Conservation (phyloP, 2,888 invertebrate genomes). For the Tortrix viridana region DNA sequence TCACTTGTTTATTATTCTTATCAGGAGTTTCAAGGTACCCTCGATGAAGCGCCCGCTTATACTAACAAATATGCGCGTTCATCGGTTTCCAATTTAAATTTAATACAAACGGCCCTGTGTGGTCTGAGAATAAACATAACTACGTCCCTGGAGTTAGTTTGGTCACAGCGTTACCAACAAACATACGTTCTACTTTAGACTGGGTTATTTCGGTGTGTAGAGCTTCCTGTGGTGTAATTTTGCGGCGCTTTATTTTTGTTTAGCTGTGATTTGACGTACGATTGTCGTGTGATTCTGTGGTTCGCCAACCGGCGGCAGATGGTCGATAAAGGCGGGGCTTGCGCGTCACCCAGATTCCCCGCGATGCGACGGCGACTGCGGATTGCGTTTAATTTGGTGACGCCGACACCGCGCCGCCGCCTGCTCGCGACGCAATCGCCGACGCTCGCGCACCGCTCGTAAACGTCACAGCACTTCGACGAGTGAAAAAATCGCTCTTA, state of each 20-base stretch:
- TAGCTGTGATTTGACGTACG: conserved; percentile 56
- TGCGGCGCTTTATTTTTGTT: conserved; percentile 57
- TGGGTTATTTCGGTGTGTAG: conserved; percentile 26
- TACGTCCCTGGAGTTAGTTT: background rate
- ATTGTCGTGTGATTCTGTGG: conserved; percentile 56
- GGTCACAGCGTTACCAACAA: background rate
- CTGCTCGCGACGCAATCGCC: conserved; percentile 54
- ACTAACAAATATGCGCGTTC: background rate
- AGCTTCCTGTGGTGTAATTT: conserved; percentile 50
- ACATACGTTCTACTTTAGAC: conserved; percentile 2
- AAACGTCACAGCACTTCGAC: conserved; percentile 39
- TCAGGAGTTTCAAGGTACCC: conserved; percentile 55
- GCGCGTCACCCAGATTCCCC: conserved; percentile 68
- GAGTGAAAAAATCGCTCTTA: conserved; percentile 46
- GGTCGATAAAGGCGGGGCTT: conserved; percentile 65
- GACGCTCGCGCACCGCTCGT: conserved; percentile 45
- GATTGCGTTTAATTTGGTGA: conserved; percentile 81
- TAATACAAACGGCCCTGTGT: background rate
- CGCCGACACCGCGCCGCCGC: conserved; percentile 55
- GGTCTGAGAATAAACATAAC: no score
- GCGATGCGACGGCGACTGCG: conserved; percentile 51
- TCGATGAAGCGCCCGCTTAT: conserved; percentile 4
- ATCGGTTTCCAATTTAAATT: background rate
- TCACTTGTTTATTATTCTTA: conserved; percentile 48
- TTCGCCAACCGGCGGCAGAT: conserved; percentile 56